phyloP scores from a whole-genome alignment of 2,888 invertebrate genomes.

The Dione vanillae region DNA sequence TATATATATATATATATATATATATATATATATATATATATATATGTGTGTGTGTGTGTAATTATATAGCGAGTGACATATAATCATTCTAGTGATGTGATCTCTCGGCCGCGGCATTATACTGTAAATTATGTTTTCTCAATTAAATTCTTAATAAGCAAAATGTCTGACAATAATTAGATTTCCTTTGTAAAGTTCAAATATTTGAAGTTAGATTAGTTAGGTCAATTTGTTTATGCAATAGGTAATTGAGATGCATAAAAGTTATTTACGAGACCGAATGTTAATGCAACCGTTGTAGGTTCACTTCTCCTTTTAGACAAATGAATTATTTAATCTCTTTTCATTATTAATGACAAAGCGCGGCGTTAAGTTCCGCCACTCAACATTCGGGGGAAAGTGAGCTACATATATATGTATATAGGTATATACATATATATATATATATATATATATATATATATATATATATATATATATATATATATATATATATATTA shows the following conservation, averaged over 20 bases:
- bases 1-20: too few relatives aligned
- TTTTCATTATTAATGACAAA: too few relatives aligned
- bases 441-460: too few relatives aligned
- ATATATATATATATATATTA: too few relatives aligned
- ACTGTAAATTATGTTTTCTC: slow-evolving; percentile 5
- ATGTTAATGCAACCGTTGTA: neutral
- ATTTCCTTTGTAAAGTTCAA: neutral
- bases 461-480: too few relatives aligned
- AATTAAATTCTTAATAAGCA: neutral
- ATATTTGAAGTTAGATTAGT: neutral
- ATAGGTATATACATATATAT: too few relatives aligned
- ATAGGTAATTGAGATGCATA: too few relatives aligned
- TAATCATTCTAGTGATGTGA: neutral
- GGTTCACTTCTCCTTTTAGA: neutral
- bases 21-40: neutral
- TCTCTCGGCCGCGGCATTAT: neutral
- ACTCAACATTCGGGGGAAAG: too few relatives aligned
- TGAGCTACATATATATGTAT: too few relatives aligned
- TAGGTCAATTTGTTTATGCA: neutral
- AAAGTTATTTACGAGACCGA: too few relatives aligned
- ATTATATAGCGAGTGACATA: neutral
- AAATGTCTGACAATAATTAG: slow-evolving; percentile 5
- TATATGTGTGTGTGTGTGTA: neutral
- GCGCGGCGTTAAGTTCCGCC: too few relatives aligned
- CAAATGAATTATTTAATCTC: too few relatives aligned